Evolutionary conservation across 2,888 invertebrate genomes (phyloP), one percentile per base, ranked within the genome.

Genomic region (Sycophila texana): DNA sequence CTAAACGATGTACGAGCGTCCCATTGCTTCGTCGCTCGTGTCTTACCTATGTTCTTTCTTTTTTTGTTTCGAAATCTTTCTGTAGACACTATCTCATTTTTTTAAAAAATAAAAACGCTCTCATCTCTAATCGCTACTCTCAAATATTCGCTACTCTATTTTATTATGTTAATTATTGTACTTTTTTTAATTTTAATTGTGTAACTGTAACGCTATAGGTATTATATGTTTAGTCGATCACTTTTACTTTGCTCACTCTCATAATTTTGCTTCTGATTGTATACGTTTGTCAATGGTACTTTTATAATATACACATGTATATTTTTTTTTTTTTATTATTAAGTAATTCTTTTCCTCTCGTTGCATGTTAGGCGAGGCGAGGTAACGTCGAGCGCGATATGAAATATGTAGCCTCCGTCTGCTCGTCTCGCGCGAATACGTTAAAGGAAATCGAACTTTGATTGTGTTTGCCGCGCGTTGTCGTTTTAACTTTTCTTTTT

Each of bases 1-100:
- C 83, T 83, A 82, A 81, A 81, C 65, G 61, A 81, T 81, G 79
- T 83, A 83, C 82, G 83, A 84, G 82, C 82, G 82, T 65, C 81
- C 80, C 75, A 68, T 80, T 82, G 82, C 82, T 84, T 83, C 66
- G 77, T 79, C 79, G 74, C 55, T 78, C 78, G 82, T 83, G 79
- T 82, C 78, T 39, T 39, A 39, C 39, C 39, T 83, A 77, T 74
- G 60, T 70, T 80, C 58, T 73, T 66, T 73, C 60, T 72, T 57
- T 71, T 76, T 53, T 70, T 22, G 78, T 76, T 79, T 79, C 70
- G 76, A 79, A 70, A 73, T 76, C 79, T 65, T 65, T 65, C 67
- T 30, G 60, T 74, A 74, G 47, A 63, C 26, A 49, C 30, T 30
- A 4, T 30, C 30, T 30, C 7, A 30, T 30, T 30, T 30, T 30